Evolutionary conservation across 1,140 invertebrate genomes (phyloP).

Genomic region (Saccostrea cuccullata): DNA sequence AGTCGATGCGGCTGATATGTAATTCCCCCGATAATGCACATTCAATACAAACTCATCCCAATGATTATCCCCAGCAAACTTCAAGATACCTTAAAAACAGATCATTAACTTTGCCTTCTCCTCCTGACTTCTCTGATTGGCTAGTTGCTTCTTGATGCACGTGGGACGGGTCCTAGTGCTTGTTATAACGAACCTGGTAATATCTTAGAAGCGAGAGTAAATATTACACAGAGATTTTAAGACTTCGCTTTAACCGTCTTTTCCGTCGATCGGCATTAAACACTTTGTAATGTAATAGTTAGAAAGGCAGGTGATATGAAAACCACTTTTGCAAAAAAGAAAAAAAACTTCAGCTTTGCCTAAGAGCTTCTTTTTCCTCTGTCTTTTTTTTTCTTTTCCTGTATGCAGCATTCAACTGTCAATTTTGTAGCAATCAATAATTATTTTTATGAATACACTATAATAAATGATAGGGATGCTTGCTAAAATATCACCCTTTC

Average conservation of each 20-base stretch:
- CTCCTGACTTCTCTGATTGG: conserved; percentile 1
- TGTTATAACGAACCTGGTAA: neutral
- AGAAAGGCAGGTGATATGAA: neutral
- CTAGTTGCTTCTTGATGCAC: conserved; percentile 11
- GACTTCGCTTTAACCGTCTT: neutral
- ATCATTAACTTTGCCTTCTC: conserved; percentile 32
- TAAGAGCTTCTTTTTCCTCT: neutral
- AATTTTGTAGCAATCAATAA: neutral
- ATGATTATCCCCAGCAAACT: conserved; percentile 12
- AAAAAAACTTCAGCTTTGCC: neutral
- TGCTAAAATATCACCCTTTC: conserved; percentile 1
- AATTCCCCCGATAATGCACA: conserved; percentile 22
- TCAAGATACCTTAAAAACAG: conserved; percentile 33
- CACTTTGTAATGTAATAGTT: neutral
- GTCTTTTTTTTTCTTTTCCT: neutral
- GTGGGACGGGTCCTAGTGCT: neutral
- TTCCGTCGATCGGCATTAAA: neutral
- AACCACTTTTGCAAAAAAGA: neutral
- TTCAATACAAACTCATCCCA: conserved; percentile 18
- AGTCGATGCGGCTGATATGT: neutral
- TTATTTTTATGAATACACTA: conserved; percentile 31
- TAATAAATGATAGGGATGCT: conserved; percentile 9
- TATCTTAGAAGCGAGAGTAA: neutral
- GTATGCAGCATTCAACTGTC: neutral
- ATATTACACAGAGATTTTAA: neutral